Conservation (phyloP, 2,113 vertebrate genomes). For the Patagioenas fasciata region DNA sequence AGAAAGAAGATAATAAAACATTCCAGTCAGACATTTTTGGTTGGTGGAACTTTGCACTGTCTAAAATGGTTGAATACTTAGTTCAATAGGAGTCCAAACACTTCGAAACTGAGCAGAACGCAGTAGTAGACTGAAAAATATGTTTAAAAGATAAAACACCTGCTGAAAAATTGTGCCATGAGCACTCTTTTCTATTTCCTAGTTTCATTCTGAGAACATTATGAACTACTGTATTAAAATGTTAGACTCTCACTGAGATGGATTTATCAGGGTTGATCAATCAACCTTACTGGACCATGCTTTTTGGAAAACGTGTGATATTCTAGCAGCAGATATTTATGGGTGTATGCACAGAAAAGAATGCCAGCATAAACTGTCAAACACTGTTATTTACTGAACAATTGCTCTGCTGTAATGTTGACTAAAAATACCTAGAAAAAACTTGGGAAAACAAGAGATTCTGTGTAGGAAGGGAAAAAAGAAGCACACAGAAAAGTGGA, state of each 20-base stretch:
- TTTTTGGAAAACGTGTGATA: neutral
- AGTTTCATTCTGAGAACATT: neutral
- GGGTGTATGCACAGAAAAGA: neutral
- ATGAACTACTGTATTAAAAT: conserved; percentile 5
- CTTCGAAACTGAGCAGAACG: neutral
- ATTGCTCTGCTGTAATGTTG: neutral
- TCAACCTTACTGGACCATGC: neutral
- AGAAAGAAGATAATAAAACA: neutral
- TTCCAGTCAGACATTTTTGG: neutral
- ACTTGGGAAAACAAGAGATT: neutral
- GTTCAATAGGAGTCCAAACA: neutral
- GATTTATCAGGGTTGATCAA: conserved; percentile 2
- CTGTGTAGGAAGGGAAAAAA: neutral
- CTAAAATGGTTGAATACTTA: neutral
- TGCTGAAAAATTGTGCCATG: neutral
- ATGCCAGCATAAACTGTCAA: neutral
- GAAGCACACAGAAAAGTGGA: neutral
- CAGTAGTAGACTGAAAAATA: neutral
- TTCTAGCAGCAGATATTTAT: neutral
- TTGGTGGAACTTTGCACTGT: neutral
- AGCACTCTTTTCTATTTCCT: neutral
- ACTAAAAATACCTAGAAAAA: neutral
- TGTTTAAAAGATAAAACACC: neutral
- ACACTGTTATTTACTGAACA: conserved; percentile 6
- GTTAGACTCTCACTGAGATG: neutral